Percentiles rank a stretch among this genome's conserved stretches.
Evolutionary conservation across 2,113 vertebrate genomes (phyloP).

Genomic region (Coreoperca whiteheadi): DNA sequence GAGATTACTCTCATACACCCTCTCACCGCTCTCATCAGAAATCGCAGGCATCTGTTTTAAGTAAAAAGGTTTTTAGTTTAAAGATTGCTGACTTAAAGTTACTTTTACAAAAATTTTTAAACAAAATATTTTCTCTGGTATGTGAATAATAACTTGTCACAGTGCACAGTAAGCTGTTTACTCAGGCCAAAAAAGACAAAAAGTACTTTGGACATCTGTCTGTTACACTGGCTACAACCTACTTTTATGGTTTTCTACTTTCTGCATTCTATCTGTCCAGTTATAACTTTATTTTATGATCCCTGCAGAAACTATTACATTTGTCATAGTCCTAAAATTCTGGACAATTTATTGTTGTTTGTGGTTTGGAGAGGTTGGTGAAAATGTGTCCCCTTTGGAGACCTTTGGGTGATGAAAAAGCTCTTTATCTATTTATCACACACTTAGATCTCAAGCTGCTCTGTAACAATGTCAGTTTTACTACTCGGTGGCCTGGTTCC

Average conservation of each 20-base stretch:
- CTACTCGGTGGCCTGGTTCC: slow-evolving; percentile 34
- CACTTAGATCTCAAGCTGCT: slow-evolving; percentile 1
- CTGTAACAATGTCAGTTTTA: slow-evolving; percentile 12
- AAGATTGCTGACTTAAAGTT: background rate
- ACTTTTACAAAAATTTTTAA: background rate
- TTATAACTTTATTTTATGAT: background rate
- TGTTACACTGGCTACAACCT: slow-evolving; percentile 43
- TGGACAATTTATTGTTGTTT: slow-evolving; percentile 33
- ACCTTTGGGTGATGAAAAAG: slow-evolving; percentile 23
- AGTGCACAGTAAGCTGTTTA: slow-evolving; percentile 15
- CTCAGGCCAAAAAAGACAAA: slow-evolving; percentile 28
- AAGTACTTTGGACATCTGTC: slow-evolving; percentile 34
- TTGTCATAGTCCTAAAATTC: slow-evolving; percentile 16
- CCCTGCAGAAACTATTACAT: slow-evolving; percentile 32
- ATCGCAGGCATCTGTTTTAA: too few relatives aligned
- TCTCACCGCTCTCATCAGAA: too few relatives aligned
- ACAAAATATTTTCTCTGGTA: slow-evolving; percentile 16
- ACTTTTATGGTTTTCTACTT: slow-evolving; percentile 22
- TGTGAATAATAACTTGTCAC: slow-evolving; percentile 18
- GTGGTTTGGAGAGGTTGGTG: slow-evolving; percentile 5
- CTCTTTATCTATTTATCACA: slow-evolving; percentile 46
- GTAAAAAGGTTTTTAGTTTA: background rate
- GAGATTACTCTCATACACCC: too few relatives aligned
- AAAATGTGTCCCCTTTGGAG: background rate
- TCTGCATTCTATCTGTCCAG: background rate